Base-by-base conservation (phyloP, 2,797 vertebrate species). In the Pterois miles region DNA sequence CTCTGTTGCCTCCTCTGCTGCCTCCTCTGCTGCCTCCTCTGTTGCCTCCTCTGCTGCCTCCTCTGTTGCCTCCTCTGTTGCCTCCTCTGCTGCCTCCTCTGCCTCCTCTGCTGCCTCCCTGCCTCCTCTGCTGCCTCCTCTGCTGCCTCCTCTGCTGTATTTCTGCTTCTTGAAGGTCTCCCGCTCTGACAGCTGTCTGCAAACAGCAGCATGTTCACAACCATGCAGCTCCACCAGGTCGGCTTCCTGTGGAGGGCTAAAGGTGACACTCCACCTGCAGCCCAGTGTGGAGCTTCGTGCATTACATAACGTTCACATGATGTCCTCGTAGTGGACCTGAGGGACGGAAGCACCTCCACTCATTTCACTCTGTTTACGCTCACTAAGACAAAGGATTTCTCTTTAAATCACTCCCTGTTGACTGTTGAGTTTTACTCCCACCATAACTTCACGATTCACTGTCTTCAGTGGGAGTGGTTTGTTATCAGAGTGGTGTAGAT, bases 91-190 rank as follows among this genome's bases (percentile, higher is more conserved):
- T 36, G 10, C 52, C 29, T 67, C n/a, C n/a, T n/a, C 63, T 40
- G 46, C 29, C 52, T 57, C 65, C 56, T 22, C 48, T 36, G 8
- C 48, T 36, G 10, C 52, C 60, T 31, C 40, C 65, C 63, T 40
- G 46, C 29, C 52, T 57, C 65, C 56, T 22, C 48, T 36, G 8
- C 48, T 36, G 10, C 52, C 29, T 67, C n/a, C n/a, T n/a, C n/a
- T n/a, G n/a, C n/a, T n/a, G n/a, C n/a, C n/a, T n/a, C n/a, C n/a
- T n/a, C n/a, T n/a, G n/a, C n/a, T n/a, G n/a, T n/a, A n/a, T n/a
- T n/a, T n/a, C 62, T 70, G 63, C 78, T 78, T 88, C 82, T 81
- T 82, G 75, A 76, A 74, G 74, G 78, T 90, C 77, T 91, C 65
- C 20, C 1, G 34, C 12, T 1, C 52, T 76, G 82, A 86, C 80